Conservation (phyloP, 2,888 invertebrate genomes). For the Ypsolopha scabrella region DNA sequence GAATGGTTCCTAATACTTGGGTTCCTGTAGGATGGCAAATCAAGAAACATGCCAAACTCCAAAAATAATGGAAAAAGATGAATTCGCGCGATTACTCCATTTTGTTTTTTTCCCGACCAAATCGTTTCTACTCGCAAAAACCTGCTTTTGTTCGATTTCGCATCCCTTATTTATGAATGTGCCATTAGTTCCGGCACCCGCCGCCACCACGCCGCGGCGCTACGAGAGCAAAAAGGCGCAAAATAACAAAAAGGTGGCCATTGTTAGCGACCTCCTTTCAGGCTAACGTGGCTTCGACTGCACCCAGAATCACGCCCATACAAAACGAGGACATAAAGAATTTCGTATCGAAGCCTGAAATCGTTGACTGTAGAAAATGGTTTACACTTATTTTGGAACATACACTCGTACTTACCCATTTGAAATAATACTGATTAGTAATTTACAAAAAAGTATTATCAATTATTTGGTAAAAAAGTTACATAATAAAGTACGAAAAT, state of each 20-base stretch:
- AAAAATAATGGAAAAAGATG: background rate
- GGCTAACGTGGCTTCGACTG: background rate
- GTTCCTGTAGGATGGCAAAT: no score
- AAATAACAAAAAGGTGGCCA: constrained; percentile 3
- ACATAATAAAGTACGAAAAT: no score
- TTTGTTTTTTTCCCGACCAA: background rate
- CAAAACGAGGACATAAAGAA: background rate
- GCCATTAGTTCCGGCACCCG: constrained; percentile 13
- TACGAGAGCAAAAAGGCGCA: constrained; percentile 1
- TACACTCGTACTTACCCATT: no score
- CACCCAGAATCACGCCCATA: background rate
- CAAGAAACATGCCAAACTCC: background rate
- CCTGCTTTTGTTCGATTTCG: constrained; percentile 13
- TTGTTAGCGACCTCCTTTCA: constrained; percentile 1
- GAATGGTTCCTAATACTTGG: no score
- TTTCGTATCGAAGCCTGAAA: background rate
- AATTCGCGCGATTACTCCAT: background rate
- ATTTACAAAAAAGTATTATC: no score
- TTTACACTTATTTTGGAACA: no score
- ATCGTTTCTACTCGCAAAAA: constrained; percentile 13
- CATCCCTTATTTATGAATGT: constrained; percentile 15
- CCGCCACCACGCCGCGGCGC: constrained; percentile 10
- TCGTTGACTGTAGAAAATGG: no score
- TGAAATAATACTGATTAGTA: no score
- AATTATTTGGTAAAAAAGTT: no score